Evolutionary conservation across 2,888 invertebrate species (phyloP), one percentile per base, ranked within the genome.

Genomic region (Drosophila ochracea): DNA sequence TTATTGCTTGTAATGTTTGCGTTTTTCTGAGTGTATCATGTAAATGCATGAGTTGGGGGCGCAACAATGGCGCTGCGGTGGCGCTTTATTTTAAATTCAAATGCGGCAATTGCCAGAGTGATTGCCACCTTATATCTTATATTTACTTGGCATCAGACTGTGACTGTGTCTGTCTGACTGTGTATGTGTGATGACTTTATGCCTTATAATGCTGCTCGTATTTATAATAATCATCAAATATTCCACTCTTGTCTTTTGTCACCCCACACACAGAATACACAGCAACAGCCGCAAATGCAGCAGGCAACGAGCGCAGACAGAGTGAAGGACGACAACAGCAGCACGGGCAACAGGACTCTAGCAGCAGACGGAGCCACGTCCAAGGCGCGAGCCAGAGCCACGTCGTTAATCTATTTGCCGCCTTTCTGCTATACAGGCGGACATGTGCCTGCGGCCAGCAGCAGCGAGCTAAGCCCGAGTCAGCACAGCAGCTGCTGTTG

Each of bases 381-480:
- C 58, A 80, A 78, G 82, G 73, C 84, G 87, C 86, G 87, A 78
- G 72, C 72, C 71, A 80, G 82, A 71, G 79, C 86, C 80, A 89
- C 90, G 84, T 91, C 91, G 85, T 91, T 91, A 91, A 91, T 90
- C 86, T 91, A 91, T 91, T 91, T 91, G 90, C 91, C 91, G 90
- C 91, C 91, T 84, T 89, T 87, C 87, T 90, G 90, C 85, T 72
- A 81, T 81, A 82, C 91, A 84, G 89, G 89, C 85, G 86, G 89
- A 84, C 91, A 91, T 89, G 91, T 86, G 90, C 91, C 90, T 80
- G 84, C 82, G 84, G 79, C 84, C 73, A 78, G 75, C 73, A 78
- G 76, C 73, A 73, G 41, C 30, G 58, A 61, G 62, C 63, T 43
- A 37, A 64, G 70, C 66, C 81, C 67, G 62, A 61, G 50, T 50